Conservation (phyloP, 1,140 invertebrate genomes). For the Hydropsyche tenuis region DNA sequence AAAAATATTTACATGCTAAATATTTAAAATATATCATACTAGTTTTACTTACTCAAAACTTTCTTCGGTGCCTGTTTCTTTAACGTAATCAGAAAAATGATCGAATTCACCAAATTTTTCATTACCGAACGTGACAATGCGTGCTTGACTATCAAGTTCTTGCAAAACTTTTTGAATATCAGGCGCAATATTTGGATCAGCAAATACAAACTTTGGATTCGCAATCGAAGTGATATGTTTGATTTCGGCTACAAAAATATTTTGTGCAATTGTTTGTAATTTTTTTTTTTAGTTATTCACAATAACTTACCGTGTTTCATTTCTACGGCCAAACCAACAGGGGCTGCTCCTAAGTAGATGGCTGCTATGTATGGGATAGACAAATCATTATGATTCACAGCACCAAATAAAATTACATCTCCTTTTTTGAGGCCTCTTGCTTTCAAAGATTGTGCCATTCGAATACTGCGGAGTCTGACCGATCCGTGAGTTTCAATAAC, state of each 20-base stretch:
- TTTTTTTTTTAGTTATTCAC: too few species aligned
- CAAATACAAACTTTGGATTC: constrained; percentile 17
- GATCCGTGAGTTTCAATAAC: constrained; percentile 41
- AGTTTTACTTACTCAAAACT: constrained; percentile 30
- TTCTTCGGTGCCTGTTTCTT: constrained; percentile 41
- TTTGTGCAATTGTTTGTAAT: background rate
- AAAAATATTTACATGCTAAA: background rate
- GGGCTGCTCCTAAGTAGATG: constrained; percentile 33
- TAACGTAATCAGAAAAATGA: constrained; percentile 30
- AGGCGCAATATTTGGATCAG: background rate
- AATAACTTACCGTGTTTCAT: constrained; percentile 25
- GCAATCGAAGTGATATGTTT: constrained; percentile 5
- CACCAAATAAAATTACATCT: constrained; percentile 39
- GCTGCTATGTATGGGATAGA: constrained; percentile 37
- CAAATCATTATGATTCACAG: constrained; percentile 37
- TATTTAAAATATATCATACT: background rate
- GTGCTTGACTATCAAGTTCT: background rate
- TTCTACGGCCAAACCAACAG: constrained; percentile 3
- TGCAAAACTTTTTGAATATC: background rate
- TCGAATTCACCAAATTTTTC: background rate
- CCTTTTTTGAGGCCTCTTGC: constrained; percentile 16
- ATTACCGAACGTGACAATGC: constrained; percentile 39
- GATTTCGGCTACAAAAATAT: constrained; percentile 26
- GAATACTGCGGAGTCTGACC: constrained; percentile 32
- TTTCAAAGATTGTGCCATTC: constrained; percentile 37